Evolutionary conservation across 2,113 vertebrate genomes (phyloP), one percentile per base, ranked within the genome.

Genomic region (Tautogolabrus adspersus): DNA sequence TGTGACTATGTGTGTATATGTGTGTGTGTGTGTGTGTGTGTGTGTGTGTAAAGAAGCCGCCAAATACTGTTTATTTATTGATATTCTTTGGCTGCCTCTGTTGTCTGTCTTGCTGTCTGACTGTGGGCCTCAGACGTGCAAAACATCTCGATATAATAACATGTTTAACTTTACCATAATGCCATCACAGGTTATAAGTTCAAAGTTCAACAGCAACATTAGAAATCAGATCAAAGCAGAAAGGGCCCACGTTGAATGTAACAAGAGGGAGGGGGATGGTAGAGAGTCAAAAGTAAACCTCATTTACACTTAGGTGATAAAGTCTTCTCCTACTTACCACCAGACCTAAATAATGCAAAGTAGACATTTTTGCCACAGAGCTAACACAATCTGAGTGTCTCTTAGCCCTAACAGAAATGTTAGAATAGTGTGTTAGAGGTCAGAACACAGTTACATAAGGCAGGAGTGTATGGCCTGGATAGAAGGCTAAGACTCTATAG

Each of bases 401-500:
- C 66, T 52, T 2, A 9, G 10, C 47, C 47, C 15, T 19, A 18
- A 6, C 6, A n/a, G 49, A 52, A 52, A 52, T 52, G 4, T 21
- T 47, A 73, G 19, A 40, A 30, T 26, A 19, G 19, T 30, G 10
- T n/a, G 10, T 59, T 70, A 55, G 8, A 34, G 16, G 37, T 55
- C 49, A 34, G 26, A 3, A 51, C 34, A 54, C 16, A 21, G 51
- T 44, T 75, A 72, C 22, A 81, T 11, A 72, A 61, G 26, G 68
- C 23, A 62, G 38, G 23, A 34, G 30, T 69, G 38, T 22, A n/a
- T 42, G 8, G 38, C 7, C 49, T 64, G 59, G 68, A 38, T 57
- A 65, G 54, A 55, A 8, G 57, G 55, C 15, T 68, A 37, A 94
- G 89, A 82, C 66, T 74, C 75, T 30, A 51, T 51, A 66, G 61